Base-by-base conservation (phyloP, 2,113 vertebrate species). In the Leptosomus discolor region DNA sequence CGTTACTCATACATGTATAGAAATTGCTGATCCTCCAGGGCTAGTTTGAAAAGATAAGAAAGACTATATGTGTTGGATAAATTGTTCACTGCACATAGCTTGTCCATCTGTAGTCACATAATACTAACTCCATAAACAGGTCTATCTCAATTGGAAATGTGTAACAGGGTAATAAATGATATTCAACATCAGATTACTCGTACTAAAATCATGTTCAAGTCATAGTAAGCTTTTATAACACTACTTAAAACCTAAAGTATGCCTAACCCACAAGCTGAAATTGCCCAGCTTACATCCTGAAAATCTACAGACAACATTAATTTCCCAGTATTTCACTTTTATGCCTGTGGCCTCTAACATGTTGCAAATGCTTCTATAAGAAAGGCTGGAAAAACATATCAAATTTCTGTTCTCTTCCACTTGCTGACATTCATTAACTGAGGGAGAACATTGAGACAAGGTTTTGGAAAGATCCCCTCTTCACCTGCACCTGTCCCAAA, bases 341-440 rank as follows among this genome's bases (percentile, higher is more conserved):
- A 87, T 92, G 83, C 61, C 86, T 75, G 73, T 94, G 91, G 94
- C 92, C 64, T 92, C 69, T 81, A 94, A 85, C 65, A n/a, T 79
- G 83, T 94, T 96, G 92, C 95, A 94, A 95, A 84, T 94, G 71
- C 88, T 94, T 92, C 94, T 93, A 8, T 75, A 92, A 92, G 94
- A 95, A 96, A 89, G 88, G 80, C 85, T 96, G 88, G 83, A 75
- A 95, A 97, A 95, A 94, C 91, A 89, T 95, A 97, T 94, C 83
- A 89, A 82, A 85, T 97, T 91, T 92, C 92, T 74, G 71, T 53
- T 91, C 92, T 94, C 61, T 91, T 83, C 89, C 88, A 95, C 88
- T 94, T 96, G 94, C 92, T 96, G 96, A 94, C 95, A 93, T 97
- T 92, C 94, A 94, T 92, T 97, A 95, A 92, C 95, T 94, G 96